These are phyloP conservation scores for Montipora sp. DNA, from an alignment of 64 coral and sea anemone species.

Conservation along the genomic window DNA sequence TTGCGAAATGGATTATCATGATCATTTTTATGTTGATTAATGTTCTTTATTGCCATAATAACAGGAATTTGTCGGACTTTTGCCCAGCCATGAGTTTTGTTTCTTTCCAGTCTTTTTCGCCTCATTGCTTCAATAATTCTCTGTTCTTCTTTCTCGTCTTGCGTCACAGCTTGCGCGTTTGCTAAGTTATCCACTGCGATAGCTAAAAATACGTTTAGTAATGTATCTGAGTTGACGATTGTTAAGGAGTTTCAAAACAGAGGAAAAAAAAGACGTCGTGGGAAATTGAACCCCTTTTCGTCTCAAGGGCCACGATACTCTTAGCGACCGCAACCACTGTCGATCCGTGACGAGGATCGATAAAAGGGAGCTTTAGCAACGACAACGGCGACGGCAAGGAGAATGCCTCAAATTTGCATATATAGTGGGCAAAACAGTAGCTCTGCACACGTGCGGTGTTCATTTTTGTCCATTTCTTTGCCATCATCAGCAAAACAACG, in stretches of 20 bases:
- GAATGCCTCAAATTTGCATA: too few species aligned
- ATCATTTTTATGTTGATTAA: slow-evolving; percentile 77
- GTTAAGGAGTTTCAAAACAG: slow-evolving; percentile 40
- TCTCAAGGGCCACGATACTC: too few species aligned
- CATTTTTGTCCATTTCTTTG: too few species aligned
- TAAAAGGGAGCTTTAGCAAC: too few species aligned
- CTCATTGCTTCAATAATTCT: slow-evolving; percentile 73
- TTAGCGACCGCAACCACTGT: too few species aligned
- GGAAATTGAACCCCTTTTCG: too few species aligned
- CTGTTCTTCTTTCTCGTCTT: slow-evolving; percentile 86
- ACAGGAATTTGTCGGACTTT: slow-evolving; percentile 88
- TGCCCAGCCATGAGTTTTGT: slow-evolving; percentile 72
- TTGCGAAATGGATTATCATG: slow-evolving; percentile 91
- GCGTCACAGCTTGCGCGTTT: slow-evolving; percentile 94
- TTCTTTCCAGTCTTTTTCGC: slow-evolving; percentile 76
- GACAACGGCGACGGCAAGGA: too few species aligned
- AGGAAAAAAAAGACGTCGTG: too few species aligned
- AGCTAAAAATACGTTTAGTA: slow-evolving; percentile 96
- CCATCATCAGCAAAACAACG: too few species aligned
- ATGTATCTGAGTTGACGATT: slow-evolving; percentile 60
- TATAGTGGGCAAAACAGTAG: too few species aligned
- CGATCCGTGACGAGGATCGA: too few species aligned
- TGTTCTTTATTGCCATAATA: slow-evolving; percentile 84
- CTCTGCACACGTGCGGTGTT: too few species aligned
- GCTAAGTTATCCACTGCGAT: slow-evolving; percentile 98